Conservation (phyloP, 2,797 vertebrate genomes). For the Acropternis orthonyx region DNA sequence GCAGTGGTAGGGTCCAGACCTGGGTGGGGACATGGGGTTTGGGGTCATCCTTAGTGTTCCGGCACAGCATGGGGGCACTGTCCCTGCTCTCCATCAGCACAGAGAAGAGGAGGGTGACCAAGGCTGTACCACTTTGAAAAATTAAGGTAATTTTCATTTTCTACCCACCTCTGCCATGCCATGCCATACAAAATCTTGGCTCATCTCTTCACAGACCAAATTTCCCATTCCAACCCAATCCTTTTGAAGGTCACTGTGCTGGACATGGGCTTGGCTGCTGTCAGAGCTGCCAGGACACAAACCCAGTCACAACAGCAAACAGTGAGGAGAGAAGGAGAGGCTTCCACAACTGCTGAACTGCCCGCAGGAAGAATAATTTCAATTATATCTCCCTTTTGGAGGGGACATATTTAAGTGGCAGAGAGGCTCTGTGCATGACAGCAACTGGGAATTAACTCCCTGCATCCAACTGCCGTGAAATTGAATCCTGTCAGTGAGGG, state of each 20-base stretch:
- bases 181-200: fast-evolving
- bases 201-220: not conserved
- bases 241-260: not conserved
- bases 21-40: not conserved
- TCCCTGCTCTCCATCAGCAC: fast-evolving
- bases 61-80: fast-evolving
- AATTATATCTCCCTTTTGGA: constrained; percentile 16
- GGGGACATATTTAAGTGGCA: constrained; percentile 2
- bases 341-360: not conserved
- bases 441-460: constrained; percentile 18
- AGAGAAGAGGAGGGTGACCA: not conserved
- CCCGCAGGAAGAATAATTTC: not conserved
- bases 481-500: not conserved
- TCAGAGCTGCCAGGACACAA: not conserved
- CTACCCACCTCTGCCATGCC: not conserved
- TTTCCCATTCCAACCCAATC: not conserved
- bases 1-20: not conserved
- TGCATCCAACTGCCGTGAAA: constrained; percentile 51
- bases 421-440: not conserved
- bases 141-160: not conserved
- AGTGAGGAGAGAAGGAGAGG: not conserved
- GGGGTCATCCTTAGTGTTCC: not conserved
- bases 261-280: not conserved
- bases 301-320: not conserved
- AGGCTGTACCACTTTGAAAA: fast-evolving